Base-by-base conservation (phyloP, 2,113 vertebrate species). In the Lanius ludovicianus region DNA sequence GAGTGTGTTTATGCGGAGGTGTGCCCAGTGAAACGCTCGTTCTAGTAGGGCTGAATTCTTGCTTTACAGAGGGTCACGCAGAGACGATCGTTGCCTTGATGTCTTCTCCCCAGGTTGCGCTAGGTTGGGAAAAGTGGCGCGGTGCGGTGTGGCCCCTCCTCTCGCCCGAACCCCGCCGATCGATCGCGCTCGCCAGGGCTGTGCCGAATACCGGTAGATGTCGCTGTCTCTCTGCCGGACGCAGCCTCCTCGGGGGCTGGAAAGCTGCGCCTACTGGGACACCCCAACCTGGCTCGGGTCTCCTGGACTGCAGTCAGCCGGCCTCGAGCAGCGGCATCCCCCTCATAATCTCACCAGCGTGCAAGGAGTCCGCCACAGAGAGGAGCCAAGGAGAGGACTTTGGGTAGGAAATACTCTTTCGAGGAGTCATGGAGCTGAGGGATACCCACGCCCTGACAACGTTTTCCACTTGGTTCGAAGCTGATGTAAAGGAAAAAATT, bases 181-280 rank as follows among this genome's bases (percentile, higher is more conserved):
- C 24, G 33, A 80, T 24, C 8, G 35, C 24, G 23, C 82, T 91
- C 69, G 68, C 88, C 57, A 28, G 42, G 74, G n/a, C 33, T 31
- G 8, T 87, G 73, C 30, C 10, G 25, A 42, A 3, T 21, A 91
- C 94, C 96, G 78, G 96, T 97, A 98, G 98, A 97, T 98, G 97
- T 97, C 98, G 96, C 97, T 98, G 90, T 98, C 69, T 85, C 95
- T 94, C 96, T 83, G 71, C 28, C 15, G 37, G 59, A 83, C 37
- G 33, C 16, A 62, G 21, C 21, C 35, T 83, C 71, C 8, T 35
- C 18, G 4, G 33, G 15, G 9, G 23, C 35, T 77, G 41, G 41
- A 83, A 65, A 55, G 42, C 50, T 82, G 82, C 23, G 7, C 39
- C 4, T 35, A 67, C 77, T 67, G 77, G 24, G 37, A 56, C 60